Base-by-base conservation (phyloP, 2,888 invertebrate genomes). In the Calliopum simillimum region DNA sequence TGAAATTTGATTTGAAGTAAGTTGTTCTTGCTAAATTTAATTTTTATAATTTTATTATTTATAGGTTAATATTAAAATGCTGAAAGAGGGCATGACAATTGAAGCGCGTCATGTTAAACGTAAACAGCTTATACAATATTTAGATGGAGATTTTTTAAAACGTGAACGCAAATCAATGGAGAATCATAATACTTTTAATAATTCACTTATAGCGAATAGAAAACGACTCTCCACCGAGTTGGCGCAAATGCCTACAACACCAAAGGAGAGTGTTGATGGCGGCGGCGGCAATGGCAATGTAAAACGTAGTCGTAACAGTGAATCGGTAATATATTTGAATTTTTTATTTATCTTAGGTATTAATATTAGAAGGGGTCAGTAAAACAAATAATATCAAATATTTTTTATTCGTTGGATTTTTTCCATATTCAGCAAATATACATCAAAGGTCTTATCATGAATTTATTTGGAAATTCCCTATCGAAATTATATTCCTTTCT, bases 81-180 rank as follows among this genome's bases (percentile, higher is more conserved):
- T 89, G 69, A 91, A 91, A 81, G 92, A 92, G 59, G 92, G 92
- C 53, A 94, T 93, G 93, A 89, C 90, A 79, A 89, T 94, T 49
- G 93, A 97, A 88, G 96, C 96, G 1, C 91, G 94, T 5, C 94
- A 97, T 86, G 96, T 97, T 0, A 93, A 93, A 75, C 91, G 92
- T 81, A 94, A 91, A 85, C 92, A 93, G 78, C 87, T 95, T 49
- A 88, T 89, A 75, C 91, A 91, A 80, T 95, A 94, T 86, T 87
- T 94, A 74, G 90, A 93, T 8, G 89, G 89, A 13, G 90, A 90
- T 76, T 88, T 93, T 73, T 84, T 93, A 55, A 92, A 91, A 82
- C 89, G 92, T 49, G 94, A 94, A 83, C 89, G 92, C 71, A 92
- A 92, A 79, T 88, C 89, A 25, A 90, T 90, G 71, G 85, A 85